Evolutionary conservation across 2,797 vertebrate genomes (phyloP).

Genomic region (Astyanax mexicanus): DNA sequence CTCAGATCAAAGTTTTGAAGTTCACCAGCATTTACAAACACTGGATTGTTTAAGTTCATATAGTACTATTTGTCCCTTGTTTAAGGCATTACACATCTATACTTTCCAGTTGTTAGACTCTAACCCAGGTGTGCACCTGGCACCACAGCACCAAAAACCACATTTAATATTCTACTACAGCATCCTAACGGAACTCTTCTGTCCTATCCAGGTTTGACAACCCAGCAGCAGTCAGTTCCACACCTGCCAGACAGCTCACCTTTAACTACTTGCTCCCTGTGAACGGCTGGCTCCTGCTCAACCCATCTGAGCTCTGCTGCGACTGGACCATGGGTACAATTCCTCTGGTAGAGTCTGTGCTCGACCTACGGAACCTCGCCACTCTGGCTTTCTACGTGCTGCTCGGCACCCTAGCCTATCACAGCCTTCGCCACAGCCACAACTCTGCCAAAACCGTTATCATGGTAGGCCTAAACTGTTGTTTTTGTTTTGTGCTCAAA

Average conservation of each 20-base stretch:
- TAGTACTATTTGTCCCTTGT: not conserved
- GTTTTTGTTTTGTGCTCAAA: not conserved
- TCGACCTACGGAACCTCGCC: constrained; percentile 91
- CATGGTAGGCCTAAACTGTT: constrained; percentile 85
- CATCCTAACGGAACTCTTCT: not conserved
- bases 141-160: not conserved
- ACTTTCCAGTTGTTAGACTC: not conserved
- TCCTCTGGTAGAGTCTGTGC: constrained; percentile 90
- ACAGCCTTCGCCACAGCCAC: constrained; percentile 87
- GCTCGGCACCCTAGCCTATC: constrained; percentile 84
- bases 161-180: not conserved
- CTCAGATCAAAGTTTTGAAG: not conserved
- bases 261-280: constrained; percentile 98
- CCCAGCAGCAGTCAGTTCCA: constrained; percentile 95
- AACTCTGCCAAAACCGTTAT: constrained; percentile 92
- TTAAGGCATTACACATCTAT: not conserved
- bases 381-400: constrained; percentile 89
- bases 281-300: constrained; percentile 95
- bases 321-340: constrained; percentile 99
- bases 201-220: constrained; percentile 90
- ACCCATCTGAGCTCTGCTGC: constrained; percentile 96
- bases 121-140: not conserved
- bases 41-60: not conserved
- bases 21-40: not conserved
- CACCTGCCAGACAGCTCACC: constrained; percentile 91